Base-by-base conservation (phyloP, 2,888 invertebrate genomes). In the Volucella inflata region DNA sequence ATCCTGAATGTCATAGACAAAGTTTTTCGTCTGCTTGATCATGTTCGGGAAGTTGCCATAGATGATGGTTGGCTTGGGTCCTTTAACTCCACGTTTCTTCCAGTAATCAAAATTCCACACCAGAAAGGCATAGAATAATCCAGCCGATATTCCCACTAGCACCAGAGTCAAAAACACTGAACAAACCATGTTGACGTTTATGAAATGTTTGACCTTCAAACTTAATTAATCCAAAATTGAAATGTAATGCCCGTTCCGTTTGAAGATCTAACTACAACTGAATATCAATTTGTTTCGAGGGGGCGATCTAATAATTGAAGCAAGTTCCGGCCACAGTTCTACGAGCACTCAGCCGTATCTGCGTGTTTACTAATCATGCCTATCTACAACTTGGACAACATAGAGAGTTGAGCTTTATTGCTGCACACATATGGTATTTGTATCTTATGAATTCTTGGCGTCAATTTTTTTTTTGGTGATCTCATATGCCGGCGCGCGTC, bases 81-180 rank as follows among this genome's bases (percentile, higher is more conserved):
- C 91, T 0, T 89, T 89, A 0, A 93, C 90, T 0, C 90, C 89
- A 0, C 89, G 89, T 51, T 89, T 90, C 38, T 90, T 89, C 93
- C 93, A 93, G 81, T 91, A 91, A 40, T 88, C 84, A 57, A 89
- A 92, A 42, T 90, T 90, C 88, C 90, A 91, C 10, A 87, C 89
- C 46, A 91, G 77, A 42, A 90, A 89, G 0, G 79, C 48, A 87
- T 89, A 92, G 74, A 88, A 75, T 62, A 89, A 0, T 30, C 44
- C 57, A 51, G 8, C 38, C 80, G 21, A 4, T 16, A 74, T n/a
- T 10, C 50, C 77, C 1, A 70, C 2, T 12, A 87, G 53, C 2
- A 38, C 64, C 11, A 81, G 9, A 2, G 67, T 42, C 36, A 62
- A 12, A 6, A 76, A 14, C 16, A 57, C 10, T 12, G 51, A 21